Conservation (phyloP, 2,797 vertebrate species). For the Semaprochilodus insignis region DNA sequence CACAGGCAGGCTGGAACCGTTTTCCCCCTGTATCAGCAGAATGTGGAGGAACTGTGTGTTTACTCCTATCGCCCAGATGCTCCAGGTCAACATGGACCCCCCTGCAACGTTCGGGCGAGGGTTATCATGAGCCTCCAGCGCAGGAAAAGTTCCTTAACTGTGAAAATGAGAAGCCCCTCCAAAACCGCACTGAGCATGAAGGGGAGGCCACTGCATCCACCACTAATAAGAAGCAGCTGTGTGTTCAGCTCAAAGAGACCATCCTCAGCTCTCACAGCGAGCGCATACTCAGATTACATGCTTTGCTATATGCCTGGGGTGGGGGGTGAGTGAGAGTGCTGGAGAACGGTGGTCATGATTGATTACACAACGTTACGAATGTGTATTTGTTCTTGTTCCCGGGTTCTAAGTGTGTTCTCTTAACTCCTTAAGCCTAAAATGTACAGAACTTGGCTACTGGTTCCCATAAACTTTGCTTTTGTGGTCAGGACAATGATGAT, state of each 20-base stretch:
- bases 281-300: constrained; percentile 12
- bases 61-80: not conserved
- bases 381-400: too few relatives aligned
- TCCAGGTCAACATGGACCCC: not conserved
- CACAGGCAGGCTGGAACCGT: constrained; percentile 60
- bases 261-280: constrained; percentile 7
- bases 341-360: not conserved
- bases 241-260: constrained; percentile 48
- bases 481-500: too few relatives aligned
- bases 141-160: constrained; percentile 54
- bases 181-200: constrained; percentile 67
- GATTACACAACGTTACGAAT: too few relatives aligned
- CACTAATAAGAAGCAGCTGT: constrained; percentile 78
- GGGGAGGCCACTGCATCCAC: constrained; percentile 58
- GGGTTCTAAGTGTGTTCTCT: too few relatives aligned
- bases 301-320: not conserved
- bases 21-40: not conserved
- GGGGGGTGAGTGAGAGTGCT: not conserved
- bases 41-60: not conserved
- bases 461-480: too few relatives aligned
- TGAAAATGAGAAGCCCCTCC: constrained; percentile 64
- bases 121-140: not conserved
- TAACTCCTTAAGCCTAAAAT: too few relatives aligned
- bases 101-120: not conserved
- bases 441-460: too few relatives aligned